phyloP scores from a whole-genome alignment of 2,113 vertebrate species.

The Nerophis lumbriciformis region DNA sequence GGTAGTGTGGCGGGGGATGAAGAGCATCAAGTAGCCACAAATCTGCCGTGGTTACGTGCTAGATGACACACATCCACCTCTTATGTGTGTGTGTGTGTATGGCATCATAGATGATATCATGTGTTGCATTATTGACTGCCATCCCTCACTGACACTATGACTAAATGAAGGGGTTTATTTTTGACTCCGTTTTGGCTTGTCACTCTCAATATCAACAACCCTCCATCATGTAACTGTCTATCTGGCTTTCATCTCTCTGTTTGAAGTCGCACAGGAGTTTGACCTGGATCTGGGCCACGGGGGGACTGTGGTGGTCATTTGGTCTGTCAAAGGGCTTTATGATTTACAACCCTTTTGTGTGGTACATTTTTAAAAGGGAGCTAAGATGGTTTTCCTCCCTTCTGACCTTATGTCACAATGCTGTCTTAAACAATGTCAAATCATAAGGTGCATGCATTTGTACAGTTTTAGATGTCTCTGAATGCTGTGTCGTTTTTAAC shows the following conservation, averaged over 20 bases:
- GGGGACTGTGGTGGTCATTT: constrained; percentile 46
- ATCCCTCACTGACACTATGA: constrained; percentile 18
- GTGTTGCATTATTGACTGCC: constrained; percentile 17
- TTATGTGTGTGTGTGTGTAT: not conserved
- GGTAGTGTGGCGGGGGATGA: constrained; percentile 6
- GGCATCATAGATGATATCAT: not conserved
- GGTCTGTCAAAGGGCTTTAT: not conserved
- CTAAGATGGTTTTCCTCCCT: no score
- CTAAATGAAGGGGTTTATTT: constrained; percentile 15
- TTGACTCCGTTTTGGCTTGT: constrained; percentile 4
- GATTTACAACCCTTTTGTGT: no score
- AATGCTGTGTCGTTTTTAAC: no score
- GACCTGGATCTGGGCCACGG: constrained; percentile 32
- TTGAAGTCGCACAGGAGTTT: constrained; percentile 42
- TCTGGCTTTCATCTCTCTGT: constrained; percentile 10
- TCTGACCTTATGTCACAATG: no score
- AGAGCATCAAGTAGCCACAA: constrained; percentile 18
- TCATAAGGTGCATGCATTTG: no score
- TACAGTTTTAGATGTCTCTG: no score
- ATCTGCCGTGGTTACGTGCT: constrained; percentile 22
- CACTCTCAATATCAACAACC: constrained; percentile 10
- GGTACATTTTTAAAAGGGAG: no score
- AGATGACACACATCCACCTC: constrained; percentile 25
- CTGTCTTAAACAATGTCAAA: no score
- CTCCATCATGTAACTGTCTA: constrained; percentile 18